Evolutionary conservation across 2,797 vertebrate genomes (phyloP), one percentile per base, ranked within the genome.

Genomic region (Chiroxiphia lanceolata): DNA sequence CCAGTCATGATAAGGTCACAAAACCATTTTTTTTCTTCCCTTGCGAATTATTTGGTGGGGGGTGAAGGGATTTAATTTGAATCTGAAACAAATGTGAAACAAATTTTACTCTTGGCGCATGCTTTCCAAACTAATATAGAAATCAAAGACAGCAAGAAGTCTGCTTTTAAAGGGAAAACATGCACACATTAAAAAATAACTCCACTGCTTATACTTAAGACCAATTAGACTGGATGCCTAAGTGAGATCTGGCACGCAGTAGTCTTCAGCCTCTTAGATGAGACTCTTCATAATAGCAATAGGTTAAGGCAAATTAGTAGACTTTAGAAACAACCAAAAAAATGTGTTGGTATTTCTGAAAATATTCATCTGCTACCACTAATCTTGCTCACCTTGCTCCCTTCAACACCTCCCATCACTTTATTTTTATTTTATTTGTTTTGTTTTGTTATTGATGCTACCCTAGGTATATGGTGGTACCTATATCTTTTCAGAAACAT

Each of bases 31-130:
- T 63, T 51, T 14, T 16, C 10, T 20, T 25, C 13, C 11, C n/a
- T 47, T 80, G 23, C 11, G 76, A 83, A 88, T 86, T 87, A 60
- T 80, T 94, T 71, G 26, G 38, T 78, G 90, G 54, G 31, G 57
- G 50, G n/a, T 89, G 33, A 89, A 90, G 20, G 27, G 44, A 74
- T 91, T 95, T 85, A 64, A 91, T 81, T 74, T 87, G 85, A 89
- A 89, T 82, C 75, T 84, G 68, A 94, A 95, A 90, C 71, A 94
- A 96, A 95, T 63, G 63, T 72, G 76, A 94, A 94, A 94, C 44
- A 90, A 96, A 80, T 88, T 95, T 91, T 75, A 72, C 27, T 72
- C 57, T 87, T 77, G 50, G 42, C 3, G 0, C n/a, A 65, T 56
- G 48, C 54, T 91, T 96, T 91, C 69, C 60, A 91, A 93, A 94